These are phyloP conservation scores for Dastarcus helophoroides DNA, from an alignment of 2,888 invertebrate species.

Conservation along the genomic window DNA sequence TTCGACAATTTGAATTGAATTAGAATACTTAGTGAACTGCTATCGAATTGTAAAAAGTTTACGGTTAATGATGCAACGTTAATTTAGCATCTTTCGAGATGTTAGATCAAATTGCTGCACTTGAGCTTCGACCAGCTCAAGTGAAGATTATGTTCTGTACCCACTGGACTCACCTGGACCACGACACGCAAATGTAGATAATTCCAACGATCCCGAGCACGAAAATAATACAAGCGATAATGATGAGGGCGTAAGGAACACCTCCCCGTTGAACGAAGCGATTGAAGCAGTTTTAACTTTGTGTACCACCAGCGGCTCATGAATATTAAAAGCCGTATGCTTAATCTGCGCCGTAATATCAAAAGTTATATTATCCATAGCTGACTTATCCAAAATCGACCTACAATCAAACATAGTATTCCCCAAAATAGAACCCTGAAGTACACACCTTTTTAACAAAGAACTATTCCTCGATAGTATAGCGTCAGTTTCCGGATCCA, in stretches of 20 bases:
- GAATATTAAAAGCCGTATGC: constrained; percentile 56
- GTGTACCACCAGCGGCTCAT: constrained; percentile 43
- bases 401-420: constrained; percentile 29
- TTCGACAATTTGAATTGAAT: too few relatives aligned
- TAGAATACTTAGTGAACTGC: too few relatives aligned
- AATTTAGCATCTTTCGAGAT: too few relatives aligned
- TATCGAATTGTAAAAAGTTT: too few relatives aligned
- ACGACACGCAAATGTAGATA: constrained; percentile 85
- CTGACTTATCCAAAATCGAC: constrained; percentile 47
- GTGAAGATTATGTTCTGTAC: too few relatives aligned
- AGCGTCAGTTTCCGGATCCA: constrained; percentile 66
- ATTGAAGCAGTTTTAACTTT: constrained; percentile 36
- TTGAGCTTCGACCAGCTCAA: too few relatives aligned
- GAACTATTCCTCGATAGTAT: constrained; percentile 64
- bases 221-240: constrained; percentile 80
- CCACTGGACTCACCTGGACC: constrained; percentile 71
- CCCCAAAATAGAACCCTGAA: background rate
- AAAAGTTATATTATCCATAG: constrained; percentile 54
- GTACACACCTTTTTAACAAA: constrained; percentile 56
- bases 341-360: constrained; percentile 57
- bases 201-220: constrained; percentile 80
- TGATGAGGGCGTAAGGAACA: constrained; percentile 81
- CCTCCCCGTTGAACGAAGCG: constrained; percentile 42
- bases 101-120: too few relatives aligned
- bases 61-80: too few relatives aligned